Evolutionary conservation across 2,888 invertebrate species (phyloP), one percentile per base, ranked within the genome.

Genomic region (Lasioglossum lativentre): DNA sequence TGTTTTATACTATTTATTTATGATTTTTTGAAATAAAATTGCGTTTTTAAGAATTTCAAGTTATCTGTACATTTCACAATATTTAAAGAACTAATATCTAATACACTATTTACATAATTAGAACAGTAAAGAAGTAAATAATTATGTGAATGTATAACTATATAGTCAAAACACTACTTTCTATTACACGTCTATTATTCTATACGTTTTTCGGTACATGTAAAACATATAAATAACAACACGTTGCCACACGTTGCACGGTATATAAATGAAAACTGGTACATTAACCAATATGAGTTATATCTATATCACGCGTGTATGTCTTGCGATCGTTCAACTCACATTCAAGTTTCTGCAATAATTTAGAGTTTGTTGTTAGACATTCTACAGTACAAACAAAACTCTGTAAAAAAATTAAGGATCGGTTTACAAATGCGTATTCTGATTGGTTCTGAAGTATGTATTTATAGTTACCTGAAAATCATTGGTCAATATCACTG

Each of bases 181-280:
- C 5, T 23, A 23, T 68, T 10, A 68, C 38, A 38, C 12, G 38
- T 38, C 30, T 68, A 23, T 38, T 23, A 34, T 23, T 23, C 23
- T 38, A 4, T 68, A 68, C 23, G 38, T 38, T 38, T 68, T 23
- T 38, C 12, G 38, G 23, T 70, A n/a, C n/a, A 12, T n/a, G 14
- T 14, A 40, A n/a, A 40, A 74, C 40, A 80, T 27, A 38, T 59
- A 30, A 34, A 76, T 27, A 59, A 38, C 34, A 12, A 40, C n/a
- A 70, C 70, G 70, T 14, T 68, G 38, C 34, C 8, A 40, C n/a
- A 70, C 70, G 70, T 14, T 68, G 38, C 12, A 70, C n/a, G 68
- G 30, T 34, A n/a, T n/a, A n/a, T n/a, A 34, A 66, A 66, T 19
- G 66, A 34, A 66, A 66, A 66, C 34, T 30, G 14, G 6, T 34